Conservation (phyloP, 2,888 invertebrate species). For the Tuta absoluta region DNA sequence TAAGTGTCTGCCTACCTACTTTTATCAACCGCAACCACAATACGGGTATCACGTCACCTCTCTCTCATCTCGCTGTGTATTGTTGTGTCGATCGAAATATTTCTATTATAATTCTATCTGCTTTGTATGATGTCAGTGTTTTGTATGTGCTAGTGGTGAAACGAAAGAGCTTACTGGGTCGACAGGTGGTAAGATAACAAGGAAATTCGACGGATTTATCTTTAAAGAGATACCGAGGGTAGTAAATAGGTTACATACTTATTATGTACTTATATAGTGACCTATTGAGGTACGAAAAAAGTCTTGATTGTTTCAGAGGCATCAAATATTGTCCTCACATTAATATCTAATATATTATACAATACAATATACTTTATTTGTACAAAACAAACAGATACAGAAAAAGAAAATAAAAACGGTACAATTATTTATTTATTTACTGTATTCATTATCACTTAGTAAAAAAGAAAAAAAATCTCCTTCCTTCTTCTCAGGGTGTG, state of each 20-base stretch:
- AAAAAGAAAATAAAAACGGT: no score
- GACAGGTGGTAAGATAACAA: conserved; percentile 44
- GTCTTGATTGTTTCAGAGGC: no score
- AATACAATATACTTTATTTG: no score
- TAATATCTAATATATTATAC: no score
- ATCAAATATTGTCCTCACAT: no score
- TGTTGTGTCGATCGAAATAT: conserved; percentile 38
- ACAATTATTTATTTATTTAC: no score
- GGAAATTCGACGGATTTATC: conserved; percentile 24
- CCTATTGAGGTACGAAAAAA: not conserved
- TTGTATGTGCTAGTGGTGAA: conserved; percentile 39
- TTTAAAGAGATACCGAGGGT: not conserved
- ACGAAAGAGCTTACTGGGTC: conserved; percentile 36
- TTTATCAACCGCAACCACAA: conserved; percentile 21
- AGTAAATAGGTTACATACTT: not conserved
- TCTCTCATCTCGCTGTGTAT: conserved; percentile 35
- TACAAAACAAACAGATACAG: no score
- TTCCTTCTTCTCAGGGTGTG: no score
- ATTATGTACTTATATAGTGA: not conserved
- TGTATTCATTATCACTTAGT: no score
- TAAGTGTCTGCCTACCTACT: no score
- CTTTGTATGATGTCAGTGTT: conserved; percentile 37
- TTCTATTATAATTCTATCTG: conserved; percentile 40
- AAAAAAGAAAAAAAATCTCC: no score
- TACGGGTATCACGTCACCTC: conserved; percentile 39